Evolutionary conservation across 2,797 vertebrate species (phyloP).

Genomic region (Margarornis squamiger): DNA sequence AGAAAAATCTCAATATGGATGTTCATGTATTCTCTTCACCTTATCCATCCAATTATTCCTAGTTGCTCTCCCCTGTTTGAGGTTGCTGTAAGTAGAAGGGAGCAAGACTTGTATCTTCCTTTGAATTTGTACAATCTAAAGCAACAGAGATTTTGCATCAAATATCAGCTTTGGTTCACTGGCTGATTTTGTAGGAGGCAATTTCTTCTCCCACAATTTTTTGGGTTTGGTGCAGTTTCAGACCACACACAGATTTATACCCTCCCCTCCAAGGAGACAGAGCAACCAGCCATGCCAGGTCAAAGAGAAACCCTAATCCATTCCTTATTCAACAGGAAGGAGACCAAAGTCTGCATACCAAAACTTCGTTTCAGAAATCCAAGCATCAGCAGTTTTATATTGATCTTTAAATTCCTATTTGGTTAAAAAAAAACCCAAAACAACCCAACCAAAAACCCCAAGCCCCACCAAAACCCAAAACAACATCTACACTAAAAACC

Average conservation of each 20-base stretch:
- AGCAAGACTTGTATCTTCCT: background rate
- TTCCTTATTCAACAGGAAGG: background rate
- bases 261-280: background rate
- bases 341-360: background rate
- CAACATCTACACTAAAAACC: background rate
- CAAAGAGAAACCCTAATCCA: background rate
- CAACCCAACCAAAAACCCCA: background rate
- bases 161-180: background rate
- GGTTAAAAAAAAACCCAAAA: background rate
- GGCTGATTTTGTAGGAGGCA: background rate
- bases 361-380: background rate
- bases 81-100: background rate
- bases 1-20: background rate
- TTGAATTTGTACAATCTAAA: background rate
- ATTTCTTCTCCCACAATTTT: background rate
- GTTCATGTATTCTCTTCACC: background rate
- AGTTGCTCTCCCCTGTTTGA: background rate
- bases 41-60: background rate
- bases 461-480: background rate
- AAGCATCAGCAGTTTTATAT: background rate
- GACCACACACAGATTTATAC: background rate
- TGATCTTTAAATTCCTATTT: background rate
- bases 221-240: background rate
- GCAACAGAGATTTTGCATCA: background rate
- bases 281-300: background rate